Conservation (phyloP, 2,888 invertebrate species). For the Caradrina clavipalpis region DNA sequence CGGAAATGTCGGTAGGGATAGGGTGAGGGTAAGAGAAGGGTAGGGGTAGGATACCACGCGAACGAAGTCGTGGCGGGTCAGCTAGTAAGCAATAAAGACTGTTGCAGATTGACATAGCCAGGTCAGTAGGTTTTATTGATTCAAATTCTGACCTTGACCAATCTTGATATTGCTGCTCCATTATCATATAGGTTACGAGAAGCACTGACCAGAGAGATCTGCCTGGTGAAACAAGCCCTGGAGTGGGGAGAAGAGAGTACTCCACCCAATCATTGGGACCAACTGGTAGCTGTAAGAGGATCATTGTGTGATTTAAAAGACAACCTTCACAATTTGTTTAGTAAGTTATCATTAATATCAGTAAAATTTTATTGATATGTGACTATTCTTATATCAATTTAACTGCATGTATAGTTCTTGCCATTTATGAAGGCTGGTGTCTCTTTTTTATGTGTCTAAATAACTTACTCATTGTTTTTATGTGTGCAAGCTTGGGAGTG, state of each 20-base stretch:
- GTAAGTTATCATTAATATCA: constrained; percentile 69
- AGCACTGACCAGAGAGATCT: constrained; percentile 83
- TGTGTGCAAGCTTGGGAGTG: too few species aligned
- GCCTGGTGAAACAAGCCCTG: constrained; percentile 84
- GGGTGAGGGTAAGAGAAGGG: too few species aligned
- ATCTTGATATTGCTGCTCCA: not conserved
- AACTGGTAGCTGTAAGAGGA: constrained; percentile 84
- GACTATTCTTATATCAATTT: not conserved
- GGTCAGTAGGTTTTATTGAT: not conserved
- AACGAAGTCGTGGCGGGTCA: too few species aligned
- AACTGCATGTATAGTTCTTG: not conserved
- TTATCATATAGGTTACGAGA: constrained; percentile 81
- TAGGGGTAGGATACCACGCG: too few species aligned
- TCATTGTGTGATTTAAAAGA: constrained; percentile 85
- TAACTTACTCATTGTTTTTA: too few species aligned
- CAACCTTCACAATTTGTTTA: constrained; percentile 81
- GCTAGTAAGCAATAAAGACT: too few species aligned
- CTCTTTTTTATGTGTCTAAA: too few species aligned
- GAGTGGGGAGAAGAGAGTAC: constrained; percentile 88
- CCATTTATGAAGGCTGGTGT: too few species aligned
- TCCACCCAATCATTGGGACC: constrained; percentile 88
- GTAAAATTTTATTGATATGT: not conserved
- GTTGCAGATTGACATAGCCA: not conserved
- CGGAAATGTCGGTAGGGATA: too few species aligned
- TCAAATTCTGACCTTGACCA: not conserved